A percentile compares a stretch with the other conserved stretches of the same genome.
Conservation (phyloP, 2,113 vertebrate species). For the Lipophrys pholis region DNA sequence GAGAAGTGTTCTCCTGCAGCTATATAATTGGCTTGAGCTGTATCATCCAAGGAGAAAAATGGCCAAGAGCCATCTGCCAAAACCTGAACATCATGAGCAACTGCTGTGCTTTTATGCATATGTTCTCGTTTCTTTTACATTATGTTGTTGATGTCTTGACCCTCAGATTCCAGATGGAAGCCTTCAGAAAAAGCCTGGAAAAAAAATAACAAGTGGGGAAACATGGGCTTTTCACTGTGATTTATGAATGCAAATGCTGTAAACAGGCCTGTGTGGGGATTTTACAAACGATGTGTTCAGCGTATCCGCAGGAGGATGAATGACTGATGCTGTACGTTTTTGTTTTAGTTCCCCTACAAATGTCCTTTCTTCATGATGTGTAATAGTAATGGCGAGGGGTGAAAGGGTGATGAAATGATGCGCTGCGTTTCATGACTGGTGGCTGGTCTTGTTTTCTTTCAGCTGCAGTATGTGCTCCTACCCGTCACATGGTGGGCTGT, state of each 20-base stretch:
- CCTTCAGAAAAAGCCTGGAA: slow-evolving; percentile 25
- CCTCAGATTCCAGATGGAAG: slow-evolving; percentile 50
- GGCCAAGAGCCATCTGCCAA: slow-evolving; percentile 40
- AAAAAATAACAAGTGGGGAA: slow-evolving; percentile 42
- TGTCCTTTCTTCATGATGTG: slow-evolving; percentile 39
- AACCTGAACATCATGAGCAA: slow-evolving; percentile 39
- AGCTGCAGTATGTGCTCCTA: slow-evolving; percentile 37
- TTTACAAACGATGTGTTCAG: slow-evolving; percentile 48
- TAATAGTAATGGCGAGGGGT: slow-evolving; percentile 33
- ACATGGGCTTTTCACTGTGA: slow-evolving; percentile 36
- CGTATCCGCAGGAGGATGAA: slow-evolving; percentile 42
- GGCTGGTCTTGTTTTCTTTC: slow-evolving; percentile 33
- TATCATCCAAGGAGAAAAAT: slow-evolving; percentile 29
- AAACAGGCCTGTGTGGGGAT: slow-evolving; percentile 37
- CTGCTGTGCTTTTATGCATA: slow-evolving; percentile 42
- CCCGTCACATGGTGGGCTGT: slow-evolving; percentile 30
- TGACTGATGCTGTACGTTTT: slow-evolving; percentile 48
- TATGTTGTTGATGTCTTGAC: slow-evolving; percentile 43
- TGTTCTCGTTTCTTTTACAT: slow-evolving; percentile 30
- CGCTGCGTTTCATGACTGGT: slow-evolving; percentile 18
- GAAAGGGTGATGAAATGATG: slow-evolving; percentile 44
- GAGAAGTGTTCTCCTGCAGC: slow-evolving; percentile 24
- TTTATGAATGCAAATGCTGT: slow-evolving; percentile 67
- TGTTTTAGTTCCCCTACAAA: slow-evolving; percentile 15
- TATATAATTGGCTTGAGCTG: slow-evolving; percentile 26